Percentiles rank a stretch among this genome's conserved stretches.
Conservation (phyloP, 2,113 vertebrate species). For the Microtus pennsylvanicus region DNA sequence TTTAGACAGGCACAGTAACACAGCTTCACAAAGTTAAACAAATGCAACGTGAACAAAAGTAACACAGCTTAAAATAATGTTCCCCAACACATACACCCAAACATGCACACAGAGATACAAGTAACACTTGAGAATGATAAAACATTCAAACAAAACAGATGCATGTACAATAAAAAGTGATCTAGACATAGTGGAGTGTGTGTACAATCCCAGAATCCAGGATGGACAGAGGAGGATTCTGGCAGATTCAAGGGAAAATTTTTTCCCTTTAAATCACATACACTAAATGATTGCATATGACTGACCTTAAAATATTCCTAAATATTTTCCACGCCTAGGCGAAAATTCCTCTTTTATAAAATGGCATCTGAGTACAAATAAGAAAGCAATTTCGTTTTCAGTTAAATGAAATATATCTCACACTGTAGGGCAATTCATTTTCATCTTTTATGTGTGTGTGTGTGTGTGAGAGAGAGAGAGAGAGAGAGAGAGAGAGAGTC, state of each 20-base stretch:
- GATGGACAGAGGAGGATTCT: background rate
- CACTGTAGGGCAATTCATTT: background rate
- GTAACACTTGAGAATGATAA: background rate
- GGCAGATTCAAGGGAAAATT: background rate
- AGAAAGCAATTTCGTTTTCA: constrained; percentile 17
- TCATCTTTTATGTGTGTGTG: background rate
- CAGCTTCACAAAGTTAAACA: no score
- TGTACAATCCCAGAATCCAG: background rate
- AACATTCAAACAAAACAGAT: constrained; percentile 46
- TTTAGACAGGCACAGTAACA: no score
- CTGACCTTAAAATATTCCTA: background rate
- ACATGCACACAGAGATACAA: background rate
- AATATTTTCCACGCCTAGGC: background rate
- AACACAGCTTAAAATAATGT: no score
- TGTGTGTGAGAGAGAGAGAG: background rate
- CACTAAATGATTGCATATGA: background rate
- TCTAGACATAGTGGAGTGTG: background rate
- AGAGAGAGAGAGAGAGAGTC: no score
- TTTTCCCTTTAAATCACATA: constrained; percentile 8
- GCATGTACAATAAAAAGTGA: constrained; percentile 25
- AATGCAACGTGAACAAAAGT: no score
- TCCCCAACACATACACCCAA: background rate
- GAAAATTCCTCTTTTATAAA: background rate
- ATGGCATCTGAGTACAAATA: background rate
- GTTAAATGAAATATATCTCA: background rate